Evolutionary conservation across 30 jellyfish, hydroid and myxozoan genomes (phyloP).

Genomic region (Turritopsis dohrnii): DNA sequence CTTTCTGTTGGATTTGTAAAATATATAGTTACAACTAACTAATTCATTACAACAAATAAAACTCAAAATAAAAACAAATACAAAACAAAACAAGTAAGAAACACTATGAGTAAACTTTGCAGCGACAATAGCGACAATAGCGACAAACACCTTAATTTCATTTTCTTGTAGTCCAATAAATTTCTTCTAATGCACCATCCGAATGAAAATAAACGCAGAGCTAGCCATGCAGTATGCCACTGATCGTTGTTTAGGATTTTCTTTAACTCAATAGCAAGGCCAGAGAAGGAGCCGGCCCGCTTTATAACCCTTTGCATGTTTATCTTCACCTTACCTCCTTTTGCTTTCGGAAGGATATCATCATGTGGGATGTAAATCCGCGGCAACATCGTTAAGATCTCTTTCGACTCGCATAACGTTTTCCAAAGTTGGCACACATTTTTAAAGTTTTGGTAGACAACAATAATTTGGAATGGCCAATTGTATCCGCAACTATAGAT

Average conservation of each 20-base stretch:
- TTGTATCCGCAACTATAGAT: no score
- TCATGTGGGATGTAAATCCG: not conserved
- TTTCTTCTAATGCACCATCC: no score
- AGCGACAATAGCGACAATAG: no score
- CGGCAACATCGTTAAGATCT: not conserved
- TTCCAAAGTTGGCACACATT: not conserved
- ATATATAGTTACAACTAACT: no score
- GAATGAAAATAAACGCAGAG: not conserved
- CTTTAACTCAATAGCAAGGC: not conserved
- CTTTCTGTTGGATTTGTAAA: no score
- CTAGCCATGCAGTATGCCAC: conserved; percentile 8
- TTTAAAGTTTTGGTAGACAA: not conserved
- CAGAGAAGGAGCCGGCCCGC: not conserved
- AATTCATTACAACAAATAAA: no score
- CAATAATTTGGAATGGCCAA: no score
- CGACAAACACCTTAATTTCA: no score
- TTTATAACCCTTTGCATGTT: conserved; percentile 5
- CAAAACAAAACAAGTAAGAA: no score
- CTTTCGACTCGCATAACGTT: not conserved
- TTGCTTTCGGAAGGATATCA: not conserved
- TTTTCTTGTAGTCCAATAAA: no score
- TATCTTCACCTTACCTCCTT: not conserved
- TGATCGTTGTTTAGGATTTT: not conserved
- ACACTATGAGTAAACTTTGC: no score
- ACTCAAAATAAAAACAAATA: no score